Conservation (phyloP, 2,113 vertebrate genomes). For the Turdus rufiventris region DNA sequence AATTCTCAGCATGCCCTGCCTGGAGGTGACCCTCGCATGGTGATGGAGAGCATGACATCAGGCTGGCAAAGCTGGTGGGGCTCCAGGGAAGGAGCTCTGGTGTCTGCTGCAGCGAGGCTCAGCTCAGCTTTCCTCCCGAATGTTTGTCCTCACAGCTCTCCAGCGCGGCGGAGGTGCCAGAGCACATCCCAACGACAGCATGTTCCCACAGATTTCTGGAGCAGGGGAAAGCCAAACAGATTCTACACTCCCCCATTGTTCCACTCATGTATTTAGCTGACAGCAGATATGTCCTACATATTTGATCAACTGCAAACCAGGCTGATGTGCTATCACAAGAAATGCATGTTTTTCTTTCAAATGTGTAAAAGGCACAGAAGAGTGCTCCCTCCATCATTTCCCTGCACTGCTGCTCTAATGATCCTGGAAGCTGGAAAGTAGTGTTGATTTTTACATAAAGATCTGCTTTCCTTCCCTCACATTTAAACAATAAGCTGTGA, state of each 20-base stretch:
- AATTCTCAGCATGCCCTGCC: not conserved
- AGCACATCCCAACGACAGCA: constrained; percentile 52
- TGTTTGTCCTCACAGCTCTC: constrained; percentile 66
- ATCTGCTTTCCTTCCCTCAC: not conserved
- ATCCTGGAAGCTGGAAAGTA: not conserved
- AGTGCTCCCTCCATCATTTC: not conserved
- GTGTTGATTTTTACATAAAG: not conserved
- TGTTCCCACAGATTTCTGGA: constrained; percentile 51
- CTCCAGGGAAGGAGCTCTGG: not conserved
- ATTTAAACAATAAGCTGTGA: not conserved
- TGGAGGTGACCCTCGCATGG: not conserved
- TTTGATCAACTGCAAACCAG: not conserved
- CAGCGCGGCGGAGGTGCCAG: constrained; percentile 39
- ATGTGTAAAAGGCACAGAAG: not conserved
- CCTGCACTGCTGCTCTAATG: not conserved
- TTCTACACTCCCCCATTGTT: constrained; percentile 18
- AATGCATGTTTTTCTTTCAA: not conserved
- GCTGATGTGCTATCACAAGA: not conserved
- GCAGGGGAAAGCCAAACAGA: constrained; percentile 52
- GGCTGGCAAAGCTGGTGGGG: constrained; percentile 29
- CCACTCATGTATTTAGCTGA: not conserved
- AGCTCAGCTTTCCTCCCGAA: constrained; percentile 34
- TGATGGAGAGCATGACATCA: constrained; percentile 37
- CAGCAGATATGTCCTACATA: constrained; percentile 8
- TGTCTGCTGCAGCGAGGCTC: constrained; percentile 56